Conservation (phyloP, 2,888 invertebrate genomes). For the Parthenolecanium corni region DNA sequence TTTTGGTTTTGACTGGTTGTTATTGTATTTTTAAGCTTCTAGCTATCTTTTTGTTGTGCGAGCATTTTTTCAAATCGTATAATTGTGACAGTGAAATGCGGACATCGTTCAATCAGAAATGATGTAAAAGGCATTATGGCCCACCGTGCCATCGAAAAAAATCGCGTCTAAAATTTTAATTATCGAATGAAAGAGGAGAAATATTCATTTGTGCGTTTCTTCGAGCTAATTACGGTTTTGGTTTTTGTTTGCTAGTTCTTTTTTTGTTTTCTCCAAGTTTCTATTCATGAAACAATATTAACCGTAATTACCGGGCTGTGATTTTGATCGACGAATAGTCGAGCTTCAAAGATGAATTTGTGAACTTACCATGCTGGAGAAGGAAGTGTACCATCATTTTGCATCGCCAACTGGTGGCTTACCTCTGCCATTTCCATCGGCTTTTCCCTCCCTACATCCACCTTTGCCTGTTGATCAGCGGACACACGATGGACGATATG, state of each 20-base stretch:
- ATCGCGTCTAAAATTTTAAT: constrained; percentile 26
- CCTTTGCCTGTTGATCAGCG: constrained; percentile 20
- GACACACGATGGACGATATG: constrained; percentile 20
- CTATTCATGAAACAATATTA: background rate
- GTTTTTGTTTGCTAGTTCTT: background rate
- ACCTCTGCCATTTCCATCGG: constrained; percentile 18
- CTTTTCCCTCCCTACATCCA: constrained; percentile 13
- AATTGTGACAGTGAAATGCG: too few relatives aligned
- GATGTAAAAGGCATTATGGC: background rate
- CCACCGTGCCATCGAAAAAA: constrained; percentile 9
- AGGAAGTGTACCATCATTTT: constrained; percentile 25
- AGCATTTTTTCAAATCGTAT: too few relatives aligned
- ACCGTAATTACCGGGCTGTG: too few relatives aligned
- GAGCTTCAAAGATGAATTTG: background rate
- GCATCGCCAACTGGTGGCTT: constrained; percentile 22
- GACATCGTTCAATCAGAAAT: too few relatives aligned
- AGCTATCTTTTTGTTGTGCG: too few relatives aligned
- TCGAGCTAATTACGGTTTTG: background rate
- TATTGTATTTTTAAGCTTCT: too few relatives aligned
- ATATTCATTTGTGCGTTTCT: background rate
- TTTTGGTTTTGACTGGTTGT: too few relatives aligned
- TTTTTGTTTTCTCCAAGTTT: background rate
- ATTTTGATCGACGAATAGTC: background rate
- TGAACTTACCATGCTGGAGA: constrained; percentile 14
- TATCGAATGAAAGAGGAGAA: background rate